Evolutionary conservation across 1,140 invertebrate species (phyloP).

Genomic region (Probaryconus sp.): DNA sequence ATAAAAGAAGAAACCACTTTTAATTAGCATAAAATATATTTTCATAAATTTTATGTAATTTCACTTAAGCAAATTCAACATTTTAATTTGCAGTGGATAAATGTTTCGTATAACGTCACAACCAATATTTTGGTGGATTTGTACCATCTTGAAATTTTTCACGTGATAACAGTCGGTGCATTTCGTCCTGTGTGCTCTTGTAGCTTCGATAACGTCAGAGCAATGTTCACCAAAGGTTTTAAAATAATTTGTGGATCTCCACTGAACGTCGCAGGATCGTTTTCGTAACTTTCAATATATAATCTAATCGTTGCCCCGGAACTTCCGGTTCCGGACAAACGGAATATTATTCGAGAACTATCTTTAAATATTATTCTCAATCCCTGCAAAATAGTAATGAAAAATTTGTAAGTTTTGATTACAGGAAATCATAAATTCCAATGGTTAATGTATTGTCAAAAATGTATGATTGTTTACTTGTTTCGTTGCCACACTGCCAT

Average conservation of each 20-base stretch:
- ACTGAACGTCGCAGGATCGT: slow-evolving; percentile 81
- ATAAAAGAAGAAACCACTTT: no score
- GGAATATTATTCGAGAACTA: slow-evolving; percentile 94
- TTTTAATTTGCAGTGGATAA: no score
- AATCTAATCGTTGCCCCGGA: slow-evolving; percentile 97
- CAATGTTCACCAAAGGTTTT: slow-evolving; percentile 93
- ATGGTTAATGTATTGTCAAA: no score
- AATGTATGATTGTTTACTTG: slow-evolving; percentile 81
- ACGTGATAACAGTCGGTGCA: slow-evolving; percentile 98
- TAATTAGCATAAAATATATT: no score
- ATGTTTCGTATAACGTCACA: no score
- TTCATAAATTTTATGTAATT: no score
- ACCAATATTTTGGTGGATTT: no score
- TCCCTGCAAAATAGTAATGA: slow-evolving; percentile 82
- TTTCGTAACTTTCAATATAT: slow-evolving; percentile 94
- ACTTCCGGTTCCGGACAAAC: slow-evolving; percentile 98
- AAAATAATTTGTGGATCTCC: slow-evolving; percentile 90
- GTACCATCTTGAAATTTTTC: no score
- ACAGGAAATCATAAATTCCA: no score
- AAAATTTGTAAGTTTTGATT: slow-evolving; percentile 4
- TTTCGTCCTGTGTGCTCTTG: slow-evolving; percentile 91
- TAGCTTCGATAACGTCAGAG: slow-evolving; percentile 90
- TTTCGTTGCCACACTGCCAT: slow-evolving; percentile 92
- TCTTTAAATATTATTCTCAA: slow-evolving; percentile 95
- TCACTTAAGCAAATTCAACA: no score